Conservation (phyloP, 2,888 invertebrate species). For the Limnephilus marmoratus region DNA sequence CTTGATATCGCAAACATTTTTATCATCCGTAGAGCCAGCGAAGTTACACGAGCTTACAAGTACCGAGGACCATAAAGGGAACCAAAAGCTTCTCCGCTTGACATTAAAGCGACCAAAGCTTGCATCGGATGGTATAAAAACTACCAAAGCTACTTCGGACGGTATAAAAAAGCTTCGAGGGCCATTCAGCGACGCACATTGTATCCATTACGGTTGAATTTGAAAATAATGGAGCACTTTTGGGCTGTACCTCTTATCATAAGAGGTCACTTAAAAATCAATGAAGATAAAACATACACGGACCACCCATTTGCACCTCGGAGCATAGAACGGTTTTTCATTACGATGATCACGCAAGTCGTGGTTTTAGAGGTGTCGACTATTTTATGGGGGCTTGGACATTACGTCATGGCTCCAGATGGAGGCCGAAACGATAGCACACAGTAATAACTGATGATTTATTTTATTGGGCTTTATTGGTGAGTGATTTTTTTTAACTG, state of each 20-base stretch:
- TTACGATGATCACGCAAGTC: constrained; percentile 6
- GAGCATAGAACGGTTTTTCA: constrained; percentile 46
- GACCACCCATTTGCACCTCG: constrained; percentile 64
- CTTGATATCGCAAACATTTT: constrained; percentile 39
- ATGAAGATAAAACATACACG: constrained; percentile 65
- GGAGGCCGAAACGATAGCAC: neutral
- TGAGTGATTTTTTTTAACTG: neutral
- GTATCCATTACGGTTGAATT: constrained; percentile 53
- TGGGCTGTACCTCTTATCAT: constrained; percentile 62
- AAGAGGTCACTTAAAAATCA: constrained; percentile 66
- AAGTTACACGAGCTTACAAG: constrained; percentile 43
- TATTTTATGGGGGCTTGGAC: neutral
- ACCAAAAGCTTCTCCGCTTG: constrained; percentile 51
- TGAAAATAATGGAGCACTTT: constrained; percentile 65
- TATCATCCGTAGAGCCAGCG: neutral
- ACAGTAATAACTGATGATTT: neutral
- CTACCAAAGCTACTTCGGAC: constrained; percentile 2
- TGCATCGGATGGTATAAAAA: constrained; percentile 32
- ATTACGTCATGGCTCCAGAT: neutral
- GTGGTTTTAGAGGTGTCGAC: constrained; percentile 2
- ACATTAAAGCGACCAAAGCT: neutral
- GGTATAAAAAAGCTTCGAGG: constrained; percentile 46
- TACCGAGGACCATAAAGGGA: constrained; percentile 45
- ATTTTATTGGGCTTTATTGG: neutral
- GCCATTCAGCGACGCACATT: constrained; percentile 34